Base-by-base conservation (phyloP, 2,113 vertebrate species). In the Gopherus evgoodei region DNA sequence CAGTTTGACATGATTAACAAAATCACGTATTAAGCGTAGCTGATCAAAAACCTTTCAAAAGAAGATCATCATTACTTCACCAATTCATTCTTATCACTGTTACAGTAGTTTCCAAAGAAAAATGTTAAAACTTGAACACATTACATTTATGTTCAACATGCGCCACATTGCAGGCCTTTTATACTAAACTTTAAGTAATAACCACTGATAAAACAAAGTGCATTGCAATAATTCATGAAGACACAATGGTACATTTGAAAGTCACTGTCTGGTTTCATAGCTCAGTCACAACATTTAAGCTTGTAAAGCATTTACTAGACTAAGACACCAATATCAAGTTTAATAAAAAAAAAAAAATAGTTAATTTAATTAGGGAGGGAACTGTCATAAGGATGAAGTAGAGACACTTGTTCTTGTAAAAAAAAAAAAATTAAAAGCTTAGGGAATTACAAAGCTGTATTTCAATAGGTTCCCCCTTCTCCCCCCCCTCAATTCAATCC, bases 101-200 rank as follows among this genome's bases (percentile, higher is more conserved):
- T 88, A 72, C 5, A 86, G n/a, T 27, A 19, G 11, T 29, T 16
- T 88, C 88, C 57, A 3, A 11, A 84, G 69, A 81, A 84, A 91
- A 96, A 94, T 81, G 5, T 54, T 86, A 21, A 76, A 76, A 44
- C 11, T 44, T 25, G 21, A 44, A 42, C 69, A 78, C 6, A 12
- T 24, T 78, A 75, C 0, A 0, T 84, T 93, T 84, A 50, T 19
- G 16, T 31, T 29, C 86, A 72, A 38, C 0, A 4, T 53, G 80
- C 89, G 75, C 21, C 89, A 90, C 47, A 22, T 7, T 76, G 5
- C 53, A 50, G 0, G 8, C 57, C 29, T 89, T 88, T 86, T 86
- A 96, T 89, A 76, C 44, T 87, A 81, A 93, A 83, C 52, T 80
- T 87, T 24, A 91, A 94, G 88, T 52, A 93, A 89, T 57, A 9